A percentile compares a stretch with the other conserved stretches of the same genome.
Evolutionary conservation across 2,113 vertebrate genomes (phyloP).

Genomic region (Cichladusa arquata): DNA sequence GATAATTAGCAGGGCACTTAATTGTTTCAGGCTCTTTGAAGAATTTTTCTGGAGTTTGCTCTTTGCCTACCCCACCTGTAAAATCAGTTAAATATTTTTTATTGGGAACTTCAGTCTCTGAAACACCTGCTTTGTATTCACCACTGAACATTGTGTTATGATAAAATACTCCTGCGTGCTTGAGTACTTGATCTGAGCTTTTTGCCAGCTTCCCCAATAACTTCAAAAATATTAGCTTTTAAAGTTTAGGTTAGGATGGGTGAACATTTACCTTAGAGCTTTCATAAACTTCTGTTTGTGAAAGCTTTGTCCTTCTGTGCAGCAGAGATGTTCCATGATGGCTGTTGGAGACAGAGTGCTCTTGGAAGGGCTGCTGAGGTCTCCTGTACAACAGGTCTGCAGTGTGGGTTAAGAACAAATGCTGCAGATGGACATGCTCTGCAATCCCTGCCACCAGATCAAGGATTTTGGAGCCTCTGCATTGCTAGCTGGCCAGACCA

Average conservation of each 20-base stretch:
- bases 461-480: not conserved
- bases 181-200: not conserved
- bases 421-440: not conserved
- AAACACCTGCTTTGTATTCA: not conserved
- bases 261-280: not conserved
- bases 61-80: not conserved
- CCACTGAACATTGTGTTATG: not conserved
- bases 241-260: not conserved
- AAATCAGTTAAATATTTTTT: not conserved
- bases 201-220: not conserved
- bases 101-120: not conserved
- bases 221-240: not conserved
- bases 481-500: not conserved
- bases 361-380: not conserved
- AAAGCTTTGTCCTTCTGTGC: not conserved
- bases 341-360: not conserved
- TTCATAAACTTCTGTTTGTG: not conserved
- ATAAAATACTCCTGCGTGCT: not conserved
- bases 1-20: not conserved
- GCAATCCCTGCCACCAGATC: not conserved
- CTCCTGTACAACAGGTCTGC: not conserved
- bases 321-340: not conserved
- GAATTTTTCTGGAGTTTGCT: not conserved
- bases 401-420: not conserved
- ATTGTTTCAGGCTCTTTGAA: not conserved